Base-by-base conservation (phyloP, 1,140 invertebrate genomes). In the Drosophila prosaltans region DNA sequence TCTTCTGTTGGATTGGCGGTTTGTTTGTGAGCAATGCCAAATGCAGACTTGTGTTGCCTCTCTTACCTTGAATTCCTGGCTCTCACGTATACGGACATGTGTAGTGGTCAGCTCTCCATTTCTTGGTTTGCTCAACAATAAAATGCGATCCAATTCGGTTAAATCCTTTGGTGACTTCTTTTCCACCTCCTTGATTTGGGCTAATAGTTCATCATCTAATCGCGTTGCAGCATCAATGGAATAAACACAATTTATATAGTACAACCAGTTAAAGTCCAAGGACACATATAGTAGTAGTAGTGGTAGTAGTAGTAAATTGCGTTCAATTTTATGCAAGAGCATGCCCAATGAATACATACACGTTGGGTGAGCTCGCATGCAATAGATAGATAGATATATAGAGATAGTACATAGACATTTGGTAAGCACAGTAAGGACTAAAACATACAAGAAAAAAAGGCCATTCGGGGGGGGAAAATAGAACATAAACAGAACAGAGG, bases 11-110 rank as follows among this genome's bases (percentile, higher is more conserved):
- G 9, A 59, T 62, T 51, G 5, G 54, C 10, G 62, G 28, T 69
- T 21, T 43, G 51, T 45, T 39, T 63, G 32, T 9, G 36, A 21
- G 11, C 3, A 45, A 24, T 24, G 32, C 1, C 6, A 36, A 36
- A 36, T 6, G 8, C 11, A 1, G 5, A 10, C 6, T 60, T 5
- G 11, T 81, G 92, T 93, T 81, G 98, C 98, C 95, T 99, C 99
- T 81, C 92, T 93, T 81, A 98, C 98, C 95, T 99, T 99, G 93
- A 99, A 99, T 93, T 99, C 98, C 92, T 98, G 98, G 93, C 97
- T 99, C 92, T 99, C 98, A 91, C 97, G 98, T 84, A 99, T 97
- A 78, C 97, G 95, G 74, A 99, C 95, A 93, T 97, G 95, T 55
- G 97, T 95, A 77, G 96, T 95, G 69, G 94, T 95, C 84, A 96